Base-by-base conservation (phyloP, 2,888 invertebrate species). In the Scaptomyza cyrtandrae region DNA sequence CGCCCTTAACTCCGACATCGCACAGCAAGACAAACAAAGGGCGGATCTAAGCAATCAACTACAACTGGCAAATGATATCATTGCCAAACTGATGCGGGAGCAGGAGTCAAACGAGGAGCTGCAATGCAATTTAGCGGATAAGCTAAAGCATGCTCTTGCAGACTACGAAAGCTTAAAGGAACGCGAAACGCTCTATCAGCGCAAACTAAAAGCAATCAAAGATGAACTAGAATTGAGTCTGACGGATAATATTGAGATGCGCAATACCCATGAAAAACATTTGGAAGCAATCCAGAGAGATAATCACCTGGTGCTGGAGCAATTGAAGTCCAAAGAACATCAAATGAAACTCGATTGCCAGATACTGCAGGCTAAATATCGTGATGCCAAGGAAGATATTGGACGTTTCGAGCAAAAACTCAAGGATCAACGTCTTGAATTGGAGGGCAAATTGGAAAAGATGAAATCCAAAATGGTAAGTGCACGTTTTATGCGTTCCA, bases 381-480 rank as follows among this genome's bases (percentile, higher is more conserved):
- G 63, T 6, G 90, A 90, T 4, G 85, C 91, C 37, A 91, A 89
- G 41, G 79, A 84, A 0, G 89, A 90, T 61, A 68, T 71, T 1
- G 64, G 56, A 19, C 55, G 55, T 0, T 78, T 82, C 19, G 91
- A 92, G 31, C 86, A 91, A 5, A 89, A 88, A 16, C 78, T 92
- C 6, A 92, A 91, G 56, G 91, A 91, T 27, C 91, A 90, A 66
- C 92, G 92, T 2, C 70, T 91, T n/a, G 95, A 96, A 86, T 95
- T 96, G 88, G 96, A 96, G 84, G 93, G 94, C 75, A 96, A 96
- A 92, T 92, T 97, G 86, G 95, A 95, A 86, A 94, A 95, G 91
- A 95, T 96, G 94, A 97, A 96, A 90, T 93, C 94, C 54, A 95
- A 95, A 94, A 96, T 96, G 96, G 96, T 96, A 93, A 94, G 94